Conservation (phyloP, 2,113 vertebrate species). For the Prionailurus bengalensis region DNA sequence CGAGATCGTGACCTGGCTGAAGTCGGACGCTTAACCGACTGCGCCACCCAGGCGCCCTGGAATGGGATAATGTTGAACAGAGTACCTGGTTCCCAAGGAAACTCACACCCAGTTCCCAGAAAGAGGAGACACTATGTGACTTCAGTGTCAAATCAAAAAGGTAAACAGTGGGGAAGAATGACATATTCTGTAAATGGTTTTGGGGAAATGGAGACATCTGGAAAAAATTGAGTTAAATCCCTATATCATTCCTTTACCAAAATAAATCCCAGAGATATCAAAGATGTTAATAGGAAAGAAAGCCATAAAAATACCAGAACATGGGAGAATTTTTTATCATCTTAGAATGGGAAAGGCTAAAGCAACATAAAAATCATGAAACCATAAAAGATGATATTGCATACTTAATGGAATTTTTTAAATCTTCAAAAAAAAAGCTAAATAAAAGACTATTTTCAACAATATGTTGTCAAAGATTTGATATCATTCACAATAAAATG, state of each 20-base stretch:
- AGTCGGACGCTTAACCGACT: too few relatives aligned
- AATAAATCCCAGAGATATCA: not conserved
- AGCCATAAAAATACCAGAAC: not conserved
- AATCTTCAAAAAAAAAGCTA: not conserved
- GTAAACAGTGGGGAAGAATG: not conserved
- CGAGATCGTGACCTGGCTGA: too few relatives aligned
- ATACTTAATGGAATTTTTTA: not conserved
- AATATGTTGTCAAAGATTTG: not conserved
- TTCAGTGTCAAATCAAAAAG: not conserved
- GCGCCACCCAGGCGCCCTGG: too few relatives aligned
- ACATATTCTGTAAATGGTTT: not conserved
- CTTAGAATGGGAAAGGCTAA: not conserved
- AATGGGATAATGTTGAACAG: not conserved
- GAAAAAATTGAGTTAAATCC: constrained; percentile 33
- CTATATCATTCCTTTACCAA: not conserved
- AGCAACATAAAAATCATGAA: not conserved
- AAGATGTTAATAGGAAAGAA: not conserved
- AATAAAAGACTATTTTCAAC: constrained; percentile 32
- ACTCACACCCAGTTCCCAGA: not conserved
- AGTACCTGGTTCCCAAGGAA: not conserved
- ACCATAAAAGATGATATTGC: not conserved
- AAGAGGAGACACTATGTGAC: not conserved
- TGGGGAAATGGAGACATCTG: constrained; percentile 8
- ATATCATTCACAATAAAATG: constrained; percentile 5
- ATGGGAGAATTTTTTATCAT: not conserved